Base-by-base conservation (phyloP, 2,888 invertebrate species). In the Aleiodes alternator region DNA sequence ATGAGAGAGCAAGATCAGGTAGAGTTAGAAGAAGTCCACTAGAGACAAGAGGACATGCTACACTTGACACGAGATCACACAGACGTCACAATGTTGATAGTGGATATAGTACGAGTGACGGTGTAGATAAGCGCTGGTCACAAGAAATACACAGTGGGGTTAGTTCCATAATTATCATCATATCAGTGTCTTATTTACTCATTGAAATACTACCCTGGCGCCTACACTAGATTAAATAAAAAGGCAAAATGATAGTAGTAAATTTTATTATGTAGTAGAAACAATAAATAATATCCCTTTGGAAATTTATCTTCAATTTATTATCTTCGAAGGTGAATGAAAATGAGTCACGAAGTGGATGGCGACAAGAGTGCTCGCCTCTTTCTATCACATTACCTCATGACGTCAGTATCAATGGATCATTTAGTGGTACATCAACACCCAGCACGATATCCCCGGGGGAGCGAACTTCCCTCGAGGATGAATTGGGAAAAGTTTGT, bases 101-200 rank as follows among this genome's bases (percentile, higher is more conserved):
- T 79, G 97, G 97, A 0, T 97, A 97, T 90, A 96, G 95, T 89
- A 97, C 96, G 7, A 94, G 94, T 82, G 97, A 97, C 89, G 94
- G 95, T 0, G 91, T 94, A 66, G 95, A 96, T 83, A 95, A 95
- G 87, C 92, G 95, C 84, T 96, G 96, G 95, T 95, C 95, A n/a
- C 95, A 95, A 89, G 95, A 96, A 85, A 89, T 91, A 90, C 92
- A 87, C 80, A 87, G 82, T 82, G 87, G 81, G 87, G 89, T 89
- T 84, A 86, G 89, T 88, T 79, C 82, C 76, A 71, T 86, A 76
- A 77, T 79, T 8, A 76, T 76, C 69, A 76, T 59, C 12, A 61
- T 74, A 14, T 77, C 68, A 11, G 75, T 43, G n/a, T 73, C 73
- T 75, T 51, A 68, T 51, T 68, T 68, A 53, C 11, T 68, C 31